Evolutionary conservation across 2,113 vertebrate species (phyloP).

Genomic region (human (Homo sapiens)): DNA sequence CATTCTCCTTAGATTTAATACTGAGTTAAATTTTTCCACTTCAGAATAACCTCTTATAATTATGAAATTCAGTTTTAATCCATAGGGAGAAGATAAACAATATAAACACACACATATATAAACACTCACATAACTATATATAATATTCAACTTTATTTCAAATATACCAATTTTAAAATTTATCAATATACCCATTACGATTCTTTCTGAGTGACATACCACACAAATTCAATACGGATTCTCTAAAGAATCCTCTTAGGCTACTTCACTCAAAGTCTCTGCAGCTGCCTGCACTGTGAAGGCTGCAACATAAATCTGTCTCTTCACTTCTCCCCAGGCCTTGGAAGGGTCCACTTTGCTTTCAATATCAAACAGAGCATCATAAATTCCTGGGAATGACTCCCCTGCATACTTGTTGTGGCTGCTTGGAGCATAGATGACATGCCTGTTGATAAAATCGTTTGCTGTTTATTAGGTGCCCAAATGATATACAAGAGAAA

Average conservation of each 20-base stretch:
- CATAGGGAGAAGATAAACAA: background rate
- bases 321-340: conserved; percentile 93
- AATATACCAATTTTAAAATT: background rate
- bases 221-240: background rate
- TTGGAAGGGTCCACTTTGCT: conserved; percentile 80
- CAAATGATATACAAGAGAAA: background rate
- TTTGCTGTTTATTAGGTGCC: background rate
- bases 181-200: background rate
- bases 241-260: background rate
- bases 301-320: conserved; percentile 92
- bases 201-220: background rate
- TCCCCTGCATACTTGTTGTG: conserved; percentile 95
- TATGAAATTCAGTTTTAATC: background rate
- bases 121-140: background rate
- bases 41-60: background rate
- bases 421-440: conserved; percentile 95
- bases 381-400: conserved; percentile 96
- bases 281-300: conserved; percentile 94
- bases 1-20: background rate
- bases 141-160: background rate
- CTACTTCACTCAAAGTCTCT: conserved; percentile 84
- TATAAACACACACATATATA: background rate
- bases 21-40: background rate
- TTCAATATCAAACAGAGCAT: conserved; percentile 93
- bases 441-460: conserved; percentile 84